phyloP scores from a whole-genome alignment of 2,888 invertebrate species.

The Eupeodes luniger region DNA sequence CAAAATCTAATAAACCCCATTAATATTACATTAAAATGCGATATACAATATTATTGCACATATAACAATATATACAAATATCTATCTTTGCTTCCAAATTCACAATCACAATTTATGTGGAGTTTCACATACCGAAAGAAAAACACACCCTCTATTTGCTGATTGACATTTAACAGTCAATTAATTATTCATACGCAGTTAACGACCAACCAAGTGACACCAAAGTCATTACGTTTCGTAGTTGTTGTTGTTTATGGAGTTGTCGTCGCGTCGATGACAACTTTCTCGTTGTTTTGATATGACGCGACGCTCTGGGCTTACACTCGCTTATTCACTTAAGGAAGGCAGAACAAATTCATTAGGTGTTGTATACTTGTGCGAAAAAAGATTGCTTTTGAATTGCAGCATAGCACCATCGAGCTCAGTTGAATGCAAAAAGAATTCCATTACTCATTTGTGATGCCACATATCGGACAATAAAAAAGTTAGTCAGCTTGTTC shows the following conservation, averaged over 20 bases:
- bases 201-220: conserved; percentile 69
- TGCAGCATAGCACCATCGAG: background rate
- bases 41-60: too few relatives aligned
- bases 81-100: conserved; percentile 11
- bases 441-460: conserved; percentile 51
- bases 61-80: too few relatives aligned
- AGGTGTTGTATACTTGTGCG: background rate
- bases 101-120: conserved; percentile 6
- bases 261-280: conserved; percentile 36
- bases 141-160: conserved; percentile 47
- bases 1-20: too few relatives aligned
- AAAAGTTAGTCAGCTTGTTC: background rate
- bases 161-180: conserved; percentile 59
- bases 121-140: conserved; percentile 18
- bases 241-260: background rate
- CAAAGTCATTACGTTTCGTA: conserved; percentile 58
- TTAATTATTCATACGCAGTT: conserved; percentile 71
- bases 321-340: conserved; percentile 11
- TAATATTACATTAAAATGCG: too few relatives aligned
- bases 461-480: background rate
- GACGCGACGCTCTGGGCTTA: conserved; percentile 33
- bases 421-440: conserved; percentile 20
- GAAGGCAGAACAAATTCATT: background rate
- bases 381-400: background rate
- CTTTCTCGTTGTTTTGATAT: conserved; percentile 47